Conservation (phyloP, 2,888 invertebrate species). For the Didymodactylos carnosus region DNA sequence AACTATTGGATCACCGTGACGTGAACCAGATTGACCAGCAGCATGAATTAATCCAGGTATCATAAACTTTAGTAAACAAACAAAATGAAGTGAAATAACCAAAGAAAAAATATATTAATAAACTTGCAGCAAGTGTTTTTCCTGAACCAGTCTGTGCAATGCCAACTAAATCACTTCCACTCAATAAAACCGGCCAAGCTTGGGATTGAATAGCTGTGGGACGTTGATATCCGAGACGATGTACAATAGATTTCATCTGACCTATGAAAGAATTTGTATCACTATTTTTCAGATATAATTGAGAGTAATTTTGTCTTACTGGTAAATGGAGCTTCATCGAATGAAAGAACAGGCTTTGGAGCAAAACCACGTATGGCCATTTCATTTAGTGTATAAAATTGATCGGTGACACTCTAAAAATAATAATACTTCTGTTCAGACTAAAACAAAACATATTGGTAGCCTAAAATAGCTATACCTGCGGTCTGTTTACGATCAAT, state of each 20-base stretch:
- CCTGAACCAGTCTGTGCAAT: conserved; percentile 36
- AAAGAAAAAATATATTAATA: neutral
- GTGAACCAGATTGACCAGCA: neutral
- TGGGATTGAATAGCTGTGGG: conserved; percentile 87
- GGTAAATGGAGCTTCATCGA: neutral
- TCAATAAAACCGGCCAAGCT: conserved; percentile 52
- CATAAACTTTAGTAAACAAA: neutral
- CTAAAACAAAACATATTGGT: too few relatives aligned
- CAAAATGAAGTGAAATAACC: neutral
- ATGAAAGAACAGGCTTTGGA: neutral
- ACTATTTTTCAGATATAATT: too few relatives aligned
- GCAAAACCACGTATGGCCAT: neutral
- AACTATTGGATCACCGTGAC: conserved; percentile 1
- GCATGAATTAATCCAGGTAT: neutral
- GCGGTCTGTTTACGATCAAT: neutral
- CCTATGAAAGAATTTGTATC: too few relatives aligned
- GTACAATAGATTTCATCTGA: neutral
- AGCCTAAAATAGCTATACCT: too few relatives aligned
- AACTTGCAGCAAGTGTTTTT: conserved; percentile 24
- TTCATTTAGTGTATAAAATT: neutral
- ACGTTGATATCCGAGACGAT: conserved; percentile 2
- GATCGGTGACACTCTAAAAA: neutral
- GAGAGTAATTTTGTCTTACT: neutral
- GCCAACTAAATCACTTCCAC: conserved; percentile 32
- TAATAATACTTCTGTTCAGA: neutral